Evolutionary conservation across 2,797 vertebrate species (phyloP), one percentile per base, ranked within the genome.

Genomic region (Acipenser transmontanus): DNA sequence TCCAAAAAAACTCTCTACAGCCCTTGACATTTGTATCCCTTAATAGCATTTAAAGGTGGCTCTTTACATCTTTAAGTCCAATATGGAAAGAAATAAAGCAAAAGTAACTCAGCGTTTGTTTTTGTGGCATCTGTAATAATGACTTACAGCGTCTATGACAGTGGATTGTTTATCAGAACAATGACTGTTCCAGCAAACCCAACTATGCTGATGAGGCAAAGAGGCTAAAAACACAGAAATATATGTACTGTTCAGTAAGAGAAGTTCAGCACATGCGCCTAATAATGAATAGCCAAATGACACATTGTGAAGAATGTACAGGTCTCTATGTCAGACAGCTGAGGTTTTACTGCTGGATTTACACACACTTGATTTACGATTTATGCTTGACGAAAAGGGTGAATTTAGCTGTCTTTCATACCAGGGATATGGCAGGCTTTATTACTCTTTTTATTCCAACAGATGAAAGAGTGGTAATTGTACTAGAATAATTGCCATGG

Each of bases 341-440:
- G 83, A 86, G 81, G 77, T 77, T 89, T 89, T 83, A 86, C 76
- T 72, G 74, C 70, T 69, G 79, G 81, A 87, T 87, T 88, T 89
- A 87, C 83, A 79, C 81, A 78, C 80, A 66, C 70, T 80, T 66
- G 56, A 66, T 49, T 34, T 3, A 34, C 34, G 34, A 34, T 34
- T 59, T 66, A 60, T 60, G 47, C 7, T 57, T 57, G 56, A 11
- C 65, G 34, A 34, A 60, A 34, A 59, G 65, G 48, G 14, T 49
- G 49, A 47, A 10, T 59, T 57, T 34, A 14, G n/a, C 59, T 60
- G 59, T 50, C 12, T 17, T 57, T 3, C 14, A 20, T 13, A 57
- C 12, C 6, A 57, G 14, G 54, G 12, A 8, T 57, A 57, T n/a
- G 12, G 54, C 54, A 11, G 34, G 34, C 34, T 34, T 57, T n/a